Percentiles rank a stretch among this genome's conserved stretches.
Conservation (phyloP, 2,113 vertebrate genomes). For the Dermatemys mawii region DNA sequence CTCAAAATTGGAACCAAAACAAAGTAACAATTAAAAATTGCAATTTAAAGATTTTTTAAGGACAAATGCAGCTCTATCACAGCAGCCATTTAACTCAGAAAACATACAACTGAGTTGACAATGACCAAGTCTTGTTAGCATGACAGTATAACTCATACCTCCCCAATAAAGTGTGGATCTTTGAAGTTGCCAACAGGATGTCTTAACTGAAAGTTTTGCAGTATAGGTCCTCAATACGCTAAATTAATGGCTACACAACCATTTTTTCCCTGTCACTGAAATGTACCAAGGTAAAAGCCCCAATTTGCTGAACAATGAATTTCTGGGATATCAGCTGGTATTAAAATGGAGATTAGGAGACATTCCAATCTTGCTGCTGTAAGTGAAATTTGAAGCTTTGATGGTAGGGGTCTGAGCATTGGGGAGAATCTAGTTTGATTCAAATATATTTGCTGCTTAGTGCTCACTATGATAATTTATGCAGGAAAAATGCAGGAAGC, state of each 20-base stretch:
- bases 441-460: not conserved
- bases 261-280: not conserved
- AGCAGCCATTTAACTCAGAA: not conserved
- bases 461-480: not conserved
- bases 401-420: not conserved
- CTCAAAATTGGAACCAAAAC: not conserved
- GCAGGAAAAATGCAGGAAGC: not conserved
- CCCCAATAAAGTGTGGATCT: not conserved
- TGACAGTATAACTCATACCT: not conserved
- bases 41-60: not conserved
- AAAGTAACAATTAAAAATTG: not conserved
- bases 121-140: not conserved
- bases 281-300: not conserved
- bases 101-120: not conserved
- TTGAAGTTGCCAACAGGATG: not conserved
- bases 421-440: not conserved
- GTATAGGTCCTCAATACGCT: not conserved
- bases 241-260: not conserved
- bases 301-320: not conserved
- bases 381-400: not conserved
- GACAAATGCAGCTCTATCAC: not conserved
- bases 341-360: not conserved
- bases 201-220: not conserved
- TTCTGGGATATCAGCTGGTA: not conserved
- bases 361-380: not conserved